phyloP scores from a whole-genome alignment of 2,113 vertebrate species.

The Bos indicus region DNA sequence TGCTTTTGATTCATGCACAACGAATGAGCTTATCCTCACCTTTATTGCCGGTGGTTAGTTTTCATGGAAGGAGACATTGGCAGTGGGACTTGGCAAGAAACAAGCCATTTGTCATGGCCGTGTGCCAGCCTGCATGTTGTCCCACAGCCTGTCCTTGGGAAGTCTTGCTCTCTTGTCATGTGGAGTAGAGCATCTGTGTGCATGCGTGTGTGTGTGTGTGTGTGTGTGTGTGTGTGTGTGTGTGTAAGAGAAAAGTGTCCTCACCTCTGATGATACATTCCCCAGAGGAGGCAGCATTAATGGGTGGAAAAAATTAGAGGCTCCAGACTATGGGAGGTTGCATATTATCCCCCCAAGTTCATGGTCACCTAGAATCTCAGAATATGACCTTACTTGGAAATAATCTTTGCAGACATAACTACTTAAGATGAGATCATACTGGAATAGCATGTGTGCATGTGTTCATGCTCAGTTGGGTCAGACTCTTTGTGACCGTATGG shows the following conservation, averaged over 20 bases:
- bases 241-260: neutral
- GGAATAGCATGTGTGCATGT: neutral
- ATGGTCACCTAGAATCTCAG: neutral
- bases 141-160: neutral
- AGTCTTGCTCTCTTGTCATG: neutral
- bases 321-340: neutral
- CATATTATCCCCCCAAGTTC: neutral
- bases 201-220: rapidly evolving
- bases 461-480: neutral
- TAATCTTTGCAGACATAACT: neutral
- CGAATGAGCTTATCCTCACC: neutral
- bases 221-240: neutral
- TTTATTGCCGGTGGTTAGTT: rapidly evolving
- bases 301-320: neutral
- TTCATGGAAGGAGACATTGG: neutral
- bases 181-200: neutral
- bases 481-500: neutral
- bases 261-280: neutral
- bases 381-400: neutral
- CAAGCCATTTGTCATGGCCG: neutral
- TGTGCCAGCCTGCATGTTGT: neutral
- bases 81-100: slow-evolving; percentile 29
- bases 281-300: neutral
- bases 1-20: rapidly evolving
- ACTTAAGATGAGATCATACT: neutral